Evolutionary conservation across 2,888 invertebrate species (phyloP).

Genomic region (Ornithoptera alexandrae): DNA sequence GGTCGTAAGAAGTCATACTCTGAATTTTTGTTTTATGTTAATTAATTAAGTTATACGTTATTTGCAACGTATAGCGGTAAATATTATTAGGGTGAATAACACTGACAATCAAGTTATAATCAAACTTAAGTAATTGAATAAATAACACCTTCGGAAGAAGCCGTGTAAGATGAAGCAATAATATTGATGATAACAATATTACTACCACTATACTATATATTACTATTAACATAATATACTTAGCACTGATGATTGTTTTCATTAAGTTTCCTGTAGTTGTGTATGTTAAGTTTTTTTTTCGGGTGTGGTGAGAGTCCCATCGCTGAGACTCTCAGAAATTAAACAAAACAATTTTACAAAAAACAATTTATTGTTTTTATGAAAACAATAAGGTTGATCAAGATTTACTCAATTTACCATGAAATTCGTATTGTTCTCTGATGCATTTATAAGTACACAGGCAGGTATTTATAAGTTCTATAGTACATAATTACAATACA

Average conservation of each 20-base stretch:
- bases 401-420: conserved; percentile 30
- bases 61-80: neutral
- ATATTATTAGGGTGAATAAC: neutral
- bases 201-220: too few relatives aligned
- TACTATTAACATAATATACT: too few relatives aligned
- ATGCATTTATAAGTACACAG: conserved; percentile 30
- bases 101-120: too few relatives aligned
- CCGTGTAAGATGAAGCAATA: neutral
- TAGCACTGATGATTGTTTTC: too few relatives aligned
- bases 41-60: too few relatives aligned
- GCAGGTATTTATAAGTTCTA: conserved; percentile 30
- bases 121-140: too few relatives aligned
- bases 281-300: neutral
- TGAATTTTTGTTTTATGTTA: too few relatives aligned
- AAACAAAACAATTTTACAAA: conserved; percentile 31
- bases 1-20: too few relatives aligned
- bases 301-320: conserved; percentile 28
- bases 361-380: conserved; percentile 31
- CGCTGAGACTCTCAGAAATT: conserved; percentile 26
- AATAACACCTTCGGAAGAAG: too few relatives aligned
- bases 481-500: conserved; percentile 32
- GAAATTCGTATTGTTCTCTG: conserved; percentile 29
- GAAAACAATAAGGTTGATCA: conserved; percentile 30
- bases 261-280: too few relatives aligned
- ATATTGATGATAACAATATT: neutral